These are phyloP conservation scores for Syrphus vitripennis DNA, from an alignment of 2,888 invertebrate species.

Conservation along the genomic window DNA sequence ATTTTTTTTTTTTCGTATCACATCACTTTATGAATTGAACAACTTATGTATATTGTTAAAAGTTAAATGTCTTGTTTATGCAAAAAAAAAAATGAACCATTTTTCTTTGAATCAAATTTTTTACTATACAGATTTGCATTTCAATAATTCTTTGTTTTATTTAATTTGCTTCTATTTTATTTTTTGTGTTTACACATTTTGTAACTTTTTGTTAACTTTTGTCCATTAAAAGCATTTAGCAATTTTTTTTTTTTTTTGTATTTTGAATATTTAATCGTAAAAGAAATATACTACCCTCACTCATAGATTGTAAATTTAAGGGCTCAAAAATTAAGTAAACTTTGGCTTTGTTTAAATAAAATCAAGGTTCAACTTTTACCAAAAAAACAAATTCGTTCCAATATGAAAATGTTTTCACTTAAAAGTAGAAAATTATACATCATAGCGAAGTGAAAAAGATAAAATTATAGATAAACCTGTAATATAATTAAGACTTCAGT, in stretches of 20 bases:
- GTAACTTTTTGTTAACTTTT: not conserved
- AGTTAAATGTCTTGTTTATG: not conserved
- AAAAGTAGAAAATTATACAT: not conserved
- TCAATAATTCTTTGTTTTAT: not conserved
- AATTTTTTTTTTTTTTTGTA: not conserved
- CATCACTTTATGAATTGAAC: not conserved
- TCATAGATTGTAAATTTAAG: not conserved
- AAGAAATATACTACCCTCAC: not conserved
- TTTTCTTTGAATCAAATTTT: too few species aligned
- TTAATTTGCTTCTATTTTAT: not conserved
- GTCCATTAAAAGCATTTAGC: not conserved
- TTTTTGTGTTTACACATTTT: not conserved
- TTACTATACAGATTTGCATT: too few species aligned
- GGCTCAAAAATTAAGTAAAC: not conserved
- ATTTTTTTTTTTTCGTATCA: not conserved
- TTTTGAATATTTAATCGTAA: not conserved
- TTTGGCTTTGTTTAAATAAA: not conserved
- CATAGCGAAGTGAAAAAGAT: not conserved
- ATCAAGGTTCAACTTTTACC: not conserved
- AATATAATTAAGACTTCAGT: not conserved
- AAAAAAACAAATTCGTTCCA: not conserved
- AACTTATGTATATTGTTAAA: not conserved
- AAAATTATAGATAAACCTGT: not conserved
- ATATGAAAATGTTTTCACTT: not conserved
- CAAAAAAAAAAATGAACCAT: too few species aligned